Conservation (phyloP, 53 echinoderm and acorn worm genomes). For the Holothuria leucospilota region DNA sequence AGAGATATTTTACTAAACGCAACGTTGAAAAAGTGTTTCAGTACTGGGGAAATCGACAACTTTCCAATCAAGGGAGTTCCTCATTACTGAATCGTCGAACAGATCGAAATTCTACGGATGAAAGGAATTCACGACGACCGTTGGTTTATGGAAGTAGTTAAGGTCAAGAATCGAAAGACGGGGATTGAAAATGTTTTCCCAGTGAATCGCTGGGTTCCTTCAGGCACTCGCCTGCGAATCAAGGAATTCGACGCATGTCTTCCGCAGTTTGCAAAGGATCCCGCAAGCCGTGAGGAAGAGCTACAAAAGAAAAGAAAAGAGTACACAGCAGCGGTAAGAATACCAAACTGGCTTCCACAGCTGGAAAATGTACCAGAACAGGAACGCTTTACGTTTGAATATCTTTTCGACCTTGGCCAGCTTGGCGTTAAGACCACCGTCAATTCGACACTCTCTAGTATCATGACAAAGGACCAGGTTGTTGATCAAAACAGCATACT, state of each 20-base stretch:
- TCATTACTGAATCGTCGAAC: slow-evolving; percentile 64
- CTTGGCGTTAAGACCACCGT: background rate
- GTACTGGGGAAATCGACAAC: slow-evolving; percentile 58
- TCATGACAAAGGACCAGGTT: background rate
- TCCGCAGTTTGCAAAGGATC: slow-evolving; percentile 65
- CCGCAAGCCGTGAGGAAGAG: slow-evolving; percentile 61
- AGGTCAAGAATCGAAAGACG: slow-evolving; percentile 27
- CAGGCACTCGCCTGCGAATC: slow-evolving; percentile 42
- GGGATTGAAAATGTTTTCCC: slow-evolving; percentile 60
- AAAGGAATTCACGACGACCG: slow-evolving; percentile 3
- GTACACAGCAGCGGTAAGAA: slow-evolving; percentile 68
- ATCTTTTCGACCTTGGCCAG: background rate
- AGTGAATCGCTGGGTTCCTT: slow-evolving; percentile 76
- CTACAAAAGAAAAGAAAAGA: slow-evolving; percentile 60
- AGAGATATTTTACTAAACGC: slow-evolving; percentile 64
- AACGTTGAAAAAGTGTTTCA: slow-evolving; percentile 72
- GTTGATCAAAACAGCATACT: background rate
- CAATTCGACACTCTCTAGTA: background rate
- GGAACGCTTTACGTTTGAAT: slow-evolving; percentile 31
- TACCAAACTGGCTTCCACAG: slow-evolving; percentile 61
- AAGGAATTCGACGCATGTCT: slow-evolving; percentile 62
- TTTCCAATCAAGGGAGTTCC: slow-evolving; percentile 67
- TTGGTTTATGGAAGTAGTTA: slow-evolving; percentile 75
- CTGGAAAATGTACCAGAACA: slow-evolving; percentile 35
- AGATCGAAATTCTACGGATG: slow-evolving; percentile 75